Base-by-base conservation (phyloP, 2,797 vertebrate species). In the Aeoliscus strigatus region DNA sequence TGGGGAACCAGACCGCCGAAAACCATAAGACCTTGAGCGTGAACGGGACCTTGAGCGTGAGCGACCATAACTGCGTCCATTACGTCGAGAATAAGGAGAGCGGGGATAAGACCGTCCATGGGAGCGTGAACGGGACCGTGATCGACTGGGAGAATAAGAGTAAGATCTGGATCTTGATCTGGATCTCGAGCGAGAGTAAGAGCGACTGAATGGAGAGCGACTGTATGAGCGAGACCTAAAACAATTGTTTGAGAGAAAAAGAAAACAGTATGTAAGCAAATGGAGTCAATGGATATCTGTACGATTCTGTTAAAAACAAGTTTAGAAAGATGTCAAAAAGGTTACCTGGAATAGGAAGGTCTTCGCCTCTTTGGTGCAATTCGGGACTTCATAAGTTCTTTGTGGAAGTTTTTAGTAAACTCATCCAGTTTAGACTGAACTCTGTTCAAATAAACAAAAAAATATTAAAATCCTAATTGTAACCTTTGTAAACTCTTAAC, bases 381-480 rank as follows among this genome's bases (percentile, higher is more conserved):
- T 90, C 94, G 92, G 84, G 93, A 98, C 87, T 97, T 96, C 88
- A 99, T 91, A 59, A 98, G 90, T 81, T 98, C 94, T 89, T 98
- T 98, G 82, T 95, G 96, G 90, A 99, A 99, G 88, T 97, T 93
- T 86, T 97, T 94, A 75, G 96, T 95, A 81, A 99, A 98, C 82
- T 99, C 95, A 87, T 98, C 96, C 75, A 99, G 89, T 86, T 99
- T 99, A 55, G 95, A 97, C 76, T 94, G 91, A 83, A 92, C 91
- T 82, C 94, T 97, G 86, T 73, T 82, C 82, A 72, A 2, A 51
- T 13, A 64, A 51, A 50, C 6, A 43, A 10, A 48, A 38, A 28
- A 27, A 54, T 9, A 29, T n/a, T n/a, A n/a, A n/a, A n/a, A n/a
- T n/a, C n/a, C n/a, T n/a, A n/a, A n/a, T n/a, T n/a, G n/a, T n/a